Base-by-base conservation (phyloP, 2,888 invertebrate genomes). In the Synanthedon tipuliformis region DNA sequence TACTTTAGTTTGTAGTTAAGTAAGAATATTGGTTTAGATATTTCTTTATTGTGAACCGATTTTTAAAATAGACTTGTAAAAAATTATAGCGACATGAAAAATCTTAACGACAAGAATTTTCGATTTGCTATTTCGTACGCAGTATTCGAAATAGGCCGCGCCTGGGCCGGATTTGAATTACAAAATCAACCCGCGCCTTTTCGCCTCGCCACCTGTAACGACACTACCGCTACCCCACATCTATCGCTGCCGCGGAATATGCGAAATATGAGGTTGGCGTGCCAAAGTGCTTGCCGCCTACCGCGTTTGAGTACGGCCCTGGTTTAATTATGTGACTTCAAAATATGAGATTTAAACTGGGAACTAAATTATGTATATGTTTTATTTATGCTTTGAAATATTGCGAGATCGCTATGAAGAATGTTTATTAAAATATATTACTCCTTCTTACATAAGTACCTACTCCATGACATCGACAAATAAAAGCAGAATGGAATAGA, bases 91-190 rank as follows among this genome's bases (percentile, higher is more conserved):
- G 8, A 7, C 27, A 34, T 34, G 27, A 34, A 34, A 34, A 34
- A 34, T 27, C 27, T 27, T 27, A 27, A 27, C 27, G 3, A 7
- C 3, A 34, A 34, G 27, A 8, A 8, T 34, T 34, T 34, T 34
- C 34, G 34, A 34, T 34, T 34, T 34, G 10, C 10, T 10, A 34
- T 10, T 34, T 34, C 34, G 34, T 34, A 34, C 10, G 34, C 10
- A 34, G 34, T 34, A 34, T 34, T 34, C 34, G 34, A 34, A 34
- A 34, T 34, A 10, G 34, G 0, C 10, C 34, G 10, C 10, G 8
- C 8, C 67, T 61, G 61, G 60, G 63, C 58, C 61, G 73, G 69
- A 84, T 84, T 84, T 83, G 83, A 83, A 83, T 84, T 81, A 79
- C 83, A 84, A 84, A 84, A 78, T 79, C 71, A 62, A 66, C 74